Evolutionary conservation across 2,113 vertebrate genomes (phyloP).

Genomic region (Dasyprocta punctata): DNA sequence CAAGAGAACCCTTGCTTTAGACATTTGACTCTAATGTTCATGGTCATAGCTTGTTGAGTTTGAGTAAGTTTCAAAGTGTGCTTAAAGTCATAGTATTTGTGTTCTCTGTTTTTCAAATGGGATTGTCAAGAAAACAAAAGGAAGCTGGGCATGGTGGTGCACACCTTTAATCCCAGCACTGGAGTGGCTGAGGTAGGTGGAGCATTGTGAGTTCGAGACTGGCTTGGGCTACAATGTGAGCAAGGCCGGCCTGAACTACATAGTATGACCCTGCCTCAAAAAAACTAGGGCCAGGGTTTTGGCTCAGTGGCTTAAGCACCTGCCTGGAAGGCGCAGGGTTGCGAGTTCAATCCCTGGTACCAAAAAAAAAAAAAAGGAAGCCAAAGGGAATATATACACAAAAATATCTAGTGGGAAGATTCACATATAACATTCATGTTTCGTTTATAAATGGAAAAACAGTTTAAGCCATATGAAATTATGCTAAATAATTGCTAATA

Average conservation of each 20-base stretch:
- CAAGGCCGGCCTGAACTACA: too few species aligned
- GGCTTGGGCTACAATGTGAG: too few species aligned
- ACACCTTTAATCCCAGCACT: too few species aligned
- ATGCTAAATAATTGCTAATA: not conserved
- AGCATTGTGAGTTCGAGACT: too few species aligned
- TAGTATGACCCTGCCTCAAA: too few species aligned
- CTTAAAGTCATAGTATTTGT: not conserved
- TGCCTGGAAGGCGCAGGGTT: too few species aligned
- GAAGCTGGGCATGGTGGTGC: too few species aligned
- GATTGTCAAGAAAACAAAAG: not conserved
- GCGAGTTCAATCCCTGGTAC: too few species aligned
- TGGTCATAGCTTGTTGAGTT: not conserved
- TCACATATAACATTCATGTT: not conserved
- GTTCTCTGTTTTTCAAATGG: not conserved
- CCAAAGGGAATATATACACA: not conserved
- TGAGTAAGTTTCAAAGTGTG: not conserved
- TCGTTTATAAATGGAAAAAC: not conserved
- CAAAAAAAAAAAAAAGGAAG: not conserved
- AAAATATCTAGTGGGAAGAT: not conserved
- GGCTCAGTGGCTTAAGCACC: too few species aligned
- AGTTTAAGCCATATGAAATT: not conserved
- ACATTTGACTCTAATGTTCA: not conserved
- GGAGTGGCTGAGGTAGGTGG: too few species aligned
- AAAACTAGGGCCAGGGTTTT: too few species aligned
- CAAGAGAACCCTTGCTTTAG: not conserved